Base-by-base conservation (phyloP, 2,888 invertebrate genomes). In the Drosophila phalerata region DNA sequence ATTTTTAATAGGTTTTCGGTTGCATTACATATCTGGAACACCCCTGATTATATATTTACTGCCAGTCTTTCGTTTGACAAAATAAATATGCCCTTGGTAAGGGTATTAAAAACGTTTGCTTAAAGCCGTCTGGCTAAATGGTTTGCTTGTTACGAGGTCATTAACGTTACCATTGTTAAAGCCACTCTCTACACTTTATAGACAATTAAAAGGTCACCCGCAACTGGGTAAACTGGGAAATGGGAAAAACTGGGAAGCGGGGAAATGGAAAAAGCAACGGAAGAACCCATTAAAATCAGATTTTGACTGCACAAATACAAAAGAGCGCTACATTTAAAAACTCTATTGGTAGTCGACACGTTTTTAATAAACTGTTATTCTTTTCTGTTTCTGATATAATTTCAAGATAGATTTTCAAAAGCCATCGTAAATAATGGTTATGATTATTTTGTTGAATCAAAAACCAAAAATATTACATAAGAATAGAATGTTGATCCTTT, bases 131-230 rank as follows among this genome's bases (percentile, higher is more conserved):
- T 13, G 57, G 19, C 63, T 11, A 85, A 84, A 88, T 88, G 88
- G 76, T 79, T 88, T 80, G 86, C 88, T 85, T 88, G 87, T 87
- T 88, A 90, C 49, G 77, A 90, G 89, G 89, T 89, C 89, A 89
- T 89, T 89, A 89, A 90, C 89, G 89, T 84, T 67, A 66, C 75
- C 71, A 88, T 87, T 89, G 88, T 85, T 83, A 22, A 11, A 30
- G 38, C 22, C 40, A 49, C 58, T 28, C 58, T 28, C 38, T 37
- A n/a, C 58, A 63, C 78, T 69, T 73, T 28, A 56, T 40, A 49
- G 67, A 69, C 79, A 48, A 64, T 51, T 69, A 67, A 84, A 85
- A 84, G 84, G 84, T 84, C 84, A 84, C 69, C 75, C 77, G 61
- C 81, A 55, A 73, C 73, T 66, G 51, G 10, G 30, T 42, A 42